Evolutionary conservation across 2,888 invertebrate genomes (phyloP).

Genomic region (Chrysolina oricalcia): DNA sequence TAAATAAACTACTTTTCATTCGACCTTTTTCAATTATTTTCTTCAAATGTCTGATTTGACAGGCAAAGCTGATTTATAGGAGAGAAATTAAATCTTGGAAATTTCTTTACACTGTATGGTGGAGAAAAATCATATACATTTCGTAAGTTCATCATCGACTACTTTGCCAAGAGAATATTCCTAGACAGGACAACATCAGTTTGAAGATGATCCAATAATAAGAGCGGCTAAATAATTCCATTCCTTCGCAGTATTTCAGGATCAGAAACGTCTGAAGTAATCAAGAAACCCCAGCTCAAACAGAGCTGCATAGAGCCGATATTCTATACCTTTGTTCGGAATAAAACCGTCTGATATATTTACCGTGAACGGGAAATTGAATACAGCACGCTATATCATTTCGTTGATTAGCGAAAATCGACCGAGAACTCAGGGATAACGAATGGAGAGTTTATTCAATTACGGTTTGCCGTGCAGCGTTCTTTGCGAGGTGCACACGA

Average conservation of each 20-base stretch:
- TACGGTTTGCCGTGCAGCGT: background rate
- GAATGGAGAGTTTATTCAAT: conserved; percentile 20
- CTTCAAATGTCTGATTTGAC: too few species aligned
- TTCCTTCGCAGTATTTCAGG: conserved; percentile 7
- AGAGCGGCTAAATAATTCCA: conserved; percentile 1
- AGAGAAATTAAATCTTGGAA: too few species aligned
- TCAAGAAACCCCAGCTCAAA: conserved; percentile 9
- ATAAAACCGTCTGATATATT: background rate
- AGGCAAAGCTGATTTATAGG: too few species aligned
- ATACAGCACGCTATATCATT: conserved; percentile 24
- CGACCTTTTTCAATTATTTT: too few species aligned
- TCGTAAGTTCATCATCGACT: background rate
- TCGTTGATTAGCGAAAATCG: conserved; percentile 13
- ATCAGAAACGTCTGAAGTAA: conserved; percentile 20
- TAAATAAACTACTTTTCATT: too few species aligned
- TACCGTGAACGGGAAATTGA: conserved; percentile 19
- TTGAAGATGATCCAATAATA: background rate
- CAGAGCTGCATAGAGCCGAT: conserved; percentile 2
- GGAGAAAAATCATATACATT: background rate
- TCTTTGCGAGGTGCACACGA: background rate
- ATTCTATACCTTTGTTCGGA: conserved; percentile 2
- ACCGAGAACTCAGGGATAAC: background rate
- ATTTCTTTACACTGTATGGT: too few species aligned
- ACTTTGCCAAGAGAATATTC: background rate
- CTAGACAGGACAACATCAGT: background rate